Conservation (phyloP, 2,888 invertebrate genomes). For the Dicyrtomina minuta region DNA sequence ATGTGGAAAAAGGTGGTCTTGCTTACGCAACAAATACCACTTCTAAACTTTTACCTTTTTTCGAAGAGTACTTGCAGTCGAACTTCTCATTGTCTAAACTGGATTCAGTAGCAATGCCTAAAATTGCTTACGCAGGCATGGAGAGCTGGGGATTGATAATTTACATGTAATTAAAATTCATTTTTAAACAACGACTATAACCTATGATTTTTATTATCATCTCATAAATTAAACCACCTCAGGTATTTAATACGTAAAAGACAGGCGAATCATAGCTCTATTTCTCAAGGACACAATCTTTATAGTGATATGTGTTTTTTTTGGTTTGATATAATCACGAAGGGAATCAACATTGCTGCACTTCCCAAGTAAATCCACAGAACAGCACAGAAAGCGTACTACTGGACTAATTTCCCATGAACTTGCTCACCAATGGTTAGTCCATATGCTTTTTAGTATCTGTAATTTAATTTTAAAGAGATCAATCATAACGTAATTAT, state of each 20-base stretch:
- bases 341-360: constrained; percentile 43
- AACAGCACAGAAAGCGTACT: constrained; percentile 37
- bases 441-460: too few relatives aligned
- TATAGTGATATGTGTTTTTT: too few relatives aligned
- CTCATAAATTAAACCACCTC: too few relatives aligned
- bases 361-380: constrained; percentile 43
- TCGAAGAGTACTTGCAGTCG: constrained; percentile 71
- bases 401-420: constrained; percentile 44
- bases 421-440: constrained; percentile 38
- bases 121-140: constrained; percentile 46
- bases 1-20: constrained; percentile 7
- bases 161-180: constrained; percentile 34
- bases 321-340: too few relatives aligned
- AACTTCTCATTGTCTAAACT: constrained; percentile 64
- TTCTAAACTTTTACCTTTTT: constrained; percentile 55
- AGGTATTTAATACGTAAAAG: too few relatives aligned
- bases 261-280: too few relatives aligned
- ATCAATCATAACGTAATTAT: too few relatives aligned
- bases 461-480: too few relatives aligned
- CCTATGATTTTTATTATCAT: background rate
- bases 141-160: constrained; percentile 44
- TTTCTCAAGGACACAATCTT: too few relatives aligned
- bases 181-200: too few relatives aligned
- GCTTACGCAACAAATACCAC: constrained; percentile 12
- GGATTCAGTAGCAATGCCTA: constrained; percentile 50